Conservation (phyloP, 2,888 invertebrate genomes). For the Hyposoter dolosus region DNA sequence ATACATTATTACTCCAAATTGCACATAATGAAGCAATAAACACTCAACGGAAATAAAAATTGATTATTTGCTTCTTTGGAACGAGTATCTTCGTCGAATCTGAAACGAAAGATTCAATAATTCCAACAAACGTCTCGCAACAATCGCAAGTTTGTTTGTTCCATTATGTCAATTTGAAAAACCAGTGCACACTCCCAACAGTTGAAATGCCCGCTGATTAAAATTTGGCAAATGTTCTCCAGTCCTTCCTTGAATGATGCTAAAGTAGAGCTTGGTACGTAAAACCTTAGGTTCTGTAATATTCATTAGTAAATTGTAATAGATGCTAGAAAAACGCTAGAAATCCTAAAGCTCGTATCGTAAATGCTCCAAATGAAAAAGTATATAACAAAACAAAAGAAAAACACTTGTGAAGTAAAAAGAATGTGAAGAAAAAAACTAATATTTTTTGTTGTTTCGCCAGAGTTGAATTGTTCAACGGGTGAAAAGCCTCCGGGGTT, state of each 20-base stretch:
- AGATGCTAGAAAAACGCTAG: not conserved
- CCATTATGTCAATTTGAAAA: not conserved
- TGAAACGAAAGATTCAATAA: not conserved
- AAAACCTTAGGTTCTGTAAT: not conserved
- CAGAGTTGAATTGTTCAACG: conserved; percentile 79
- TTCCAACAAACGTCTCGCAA: not conserved
- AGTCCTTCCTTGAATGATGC: not conserved
- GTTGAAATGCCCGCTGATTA: not conserved
- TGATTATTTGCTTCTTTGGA: not conserved
- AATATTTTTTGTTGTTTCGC: conserved; percentile 8
- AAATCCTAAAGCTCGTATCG: conserved; percentile 11
- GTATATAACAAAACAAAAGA: not conserved
- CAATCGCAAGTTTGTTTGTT: not conserved
- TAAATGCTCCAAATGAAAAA: not conserved
- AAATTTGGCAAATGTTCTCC: not conserved
- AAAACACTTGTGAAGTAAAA: not conserved
- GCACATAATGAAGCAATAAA: not conserved
- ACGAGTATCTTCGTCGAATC: not conserved
- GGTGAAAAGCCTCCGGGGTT: conserved; percentile 87
- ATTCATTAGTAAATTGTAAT: not conserved
- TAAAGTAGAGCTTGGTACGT: conserved; percentile 13
- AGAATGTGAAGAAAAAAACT: conserved; percentile 13
- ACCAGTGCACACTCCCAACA: not conserved
- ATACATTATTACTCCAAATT: not conserved
- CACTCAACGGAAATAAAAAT: not conserved